Evolutionary conservation across 2,113 vertebrate species (phyloP).

Genomic region (Oreocharis arfaki): DNA sequence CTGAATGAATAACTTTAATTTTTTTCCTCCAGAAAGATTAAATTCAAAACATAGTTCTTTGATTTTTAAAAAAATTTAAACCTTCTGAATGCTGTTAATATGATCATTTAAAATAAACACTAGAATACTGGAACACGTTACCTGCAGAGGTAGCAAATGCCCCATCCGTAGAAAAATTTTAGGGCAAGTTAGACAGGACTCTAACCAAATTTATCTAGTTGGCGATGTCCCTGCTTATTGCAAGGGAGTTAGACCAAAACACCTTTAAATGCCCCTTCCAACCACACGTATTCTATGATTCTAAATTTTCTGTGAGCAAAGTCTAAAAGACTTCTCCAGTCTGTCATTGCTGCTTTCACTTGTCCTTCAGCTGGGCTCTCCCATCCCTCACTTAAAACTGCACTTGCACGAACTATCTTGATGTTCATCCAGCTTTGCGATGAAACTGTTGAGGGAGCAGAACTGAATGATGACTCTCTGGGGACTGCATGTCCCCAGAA

Average conservation of each 20-base stretch:
- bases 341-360: background rate
- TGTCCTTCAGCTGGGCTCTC: background rate
- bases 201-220: background rate
- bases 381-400: background rate
- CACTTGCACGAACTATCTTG: background rate
- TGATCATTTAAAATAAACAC: background rate
- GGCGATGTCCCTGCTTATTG: background rate
- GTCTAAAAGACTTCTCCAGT: background rate
- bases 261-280: background rate
- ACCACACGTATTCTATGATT: background rate
- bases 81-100: background rate
- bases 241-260: background rate
- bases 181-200: rapidly evolving
- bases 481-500: background rate
- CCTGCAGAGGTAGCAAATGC: rapidly evolving
- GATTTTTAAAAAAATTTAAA: background rate
- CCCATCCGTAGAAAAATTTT: background rate
- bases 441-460: background rate
- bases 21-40: background rate
- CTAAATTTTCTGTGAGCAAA: background rate
- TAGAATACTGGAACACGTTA: background rate
- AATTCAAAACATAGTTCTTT: background rate
- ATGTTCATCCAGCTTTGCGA: background rate
- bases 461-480: background rate
- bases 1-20: background rate